These are phyloP conservation scores for Anabas testudineus DNA, from an alignment of 2,797 vertebrate genomes.

Conservation along the genomic window DNA sequence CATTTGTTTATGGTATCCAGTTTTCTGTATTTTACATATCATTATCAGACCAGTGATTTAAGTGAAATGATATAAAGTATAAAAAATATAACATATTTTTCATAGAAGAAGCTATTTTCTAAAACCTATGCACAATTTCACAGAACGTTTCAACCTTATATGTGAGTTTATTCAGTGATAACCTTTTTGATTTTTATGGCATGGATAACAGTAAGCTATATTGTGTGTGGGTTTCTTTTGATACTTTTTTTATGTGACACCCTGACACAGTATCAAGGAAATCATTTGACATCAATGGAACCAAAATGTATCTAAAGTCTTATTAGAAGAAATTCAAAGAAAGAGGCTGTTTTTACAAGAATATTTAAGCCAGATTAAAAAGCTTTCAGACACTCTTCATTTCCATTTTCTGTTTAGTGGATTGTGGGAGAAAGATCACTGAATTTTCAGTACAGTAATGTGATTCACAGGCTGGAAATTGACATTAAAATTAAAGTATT, in stretches of 20 bases:
- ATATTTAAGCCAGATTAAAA: constrained; percentile 75
- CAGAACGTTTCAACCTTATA: neutral
- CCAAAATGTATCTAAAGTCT: constrained; percentile 62
- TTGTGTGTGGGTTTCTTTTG: constrained; percentile 6
- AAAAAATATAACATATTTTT: neutral
- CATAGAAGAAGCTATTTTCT: neutral
- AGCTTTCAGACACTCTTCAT: constrained; percentile 64
- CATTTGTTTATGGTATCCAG: too few relatives aligned
- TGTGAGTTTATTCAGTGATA: neutral
- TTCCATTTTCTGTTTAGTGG: constrained; percentile 63
- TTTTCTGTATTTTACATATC: constrained; percentile 11
- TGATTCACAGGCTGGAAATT: constrained; percentile 44
- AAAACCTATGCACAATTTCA: neutral
- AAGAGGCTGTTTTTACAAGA: constrained; percentile 47
- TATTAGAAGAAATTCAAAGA: constrained; percentile 68
- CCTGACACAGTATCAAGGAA: constrained; percentile 42
- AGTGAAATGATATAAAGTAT: neutral
- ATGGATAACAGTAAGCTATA: constrained; percentile 2
- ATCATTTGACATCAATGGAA: constrained; percentile 55
- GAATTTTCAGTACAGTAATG: constrained; percentile 24
- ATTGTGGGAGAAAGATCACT: constrained; percentile 52
- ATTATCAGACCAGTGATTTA: neutral
- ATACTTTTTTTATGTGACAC: constrained; percentile 13
- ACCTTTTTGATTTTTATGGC: neutral
- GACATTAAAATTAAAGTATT: constrained; percentile 54